Base-by-base conservation (phyloP, 2,888 invertebrate genomes). In the Rhopalosiphum nymphaeae region DNA sequence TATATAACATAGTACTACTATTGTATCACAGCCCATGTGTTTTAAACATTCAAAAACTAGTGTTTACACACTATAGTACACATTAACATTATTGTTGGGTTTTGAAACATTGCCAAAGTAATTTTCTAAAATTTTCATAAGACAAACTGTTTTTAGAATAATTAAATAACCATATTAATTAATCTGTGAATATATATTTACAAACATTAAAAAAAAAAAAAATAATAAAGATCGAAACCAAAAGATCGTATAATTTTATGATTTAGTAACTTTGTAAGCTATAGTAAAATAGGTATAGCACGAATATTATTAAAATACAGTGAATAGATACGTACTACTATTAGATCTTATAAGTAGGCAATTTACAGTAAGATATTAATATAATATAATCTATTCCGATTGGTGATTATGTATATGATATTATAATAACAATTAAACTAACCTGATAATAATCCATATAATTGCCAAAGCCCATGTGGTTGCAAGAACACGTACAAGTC, bases 401-500 rank as follows among this genome's bases (percentile, higher is more conserved):
- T 29, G 11, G 5, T 0, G 21, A 53, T 53, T 0, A 26, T 4
- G 26, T 44, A 46, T 84, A 84, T 26, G 13, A 53, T 26, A 53
- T 49, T 67, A n/a, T 78, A 67, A 9, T 42, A 91, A 78, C n/a
- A 67, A 13, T 36, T 29, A 7, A 7, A 95, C 95, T 96, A 96
- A 98, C 98, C 97, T 98, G 98, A 96, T 98, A 98, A n/a, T 94
- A 94, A 96, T 98, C 98, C 97, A 98, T 97, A 96, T 97, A 98
- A 96, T 98, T 98, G 95, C 98, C 98, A 96, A 98, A 98, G 96
- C 98, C 98, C 98, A 98, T 98, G 97, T 98, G 98, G 97, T 98
- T 98, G 97, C 98, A 98, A 95, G 98, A 97, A 96, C 98, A 98
- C 95, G 98, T 97, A 96, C 98, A 98, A 96, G 97, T 97, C 96